These are phyloP conservation scores for Drosophila paramelanica DNA, from an alignment of 2,888 invertebrate genomes.

Conservation along the genomic window DNA sequence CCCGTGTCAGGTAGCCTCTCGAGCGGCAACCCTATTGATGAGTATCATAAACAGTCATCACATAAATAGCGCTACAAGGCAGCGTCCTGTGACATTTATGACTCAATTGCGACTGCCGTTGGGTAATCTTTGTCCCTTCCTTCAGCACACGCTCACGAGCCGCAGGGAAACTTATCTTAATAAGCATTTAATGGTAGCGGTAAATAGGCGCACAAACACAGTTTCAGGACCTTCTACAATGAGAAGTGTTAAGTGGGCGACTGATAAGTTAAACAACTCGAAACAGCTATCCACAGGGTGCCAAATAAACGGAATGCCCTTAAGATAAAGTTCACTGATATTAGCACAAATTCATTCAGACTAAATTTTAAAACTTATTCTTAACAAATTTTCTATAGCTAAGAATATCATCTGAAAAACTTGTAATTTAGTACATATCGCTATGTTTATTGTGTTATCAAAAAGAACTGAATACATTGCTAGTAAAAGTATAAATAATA, in stretches of 20 bases:
- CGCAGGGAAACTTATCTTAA: slow-evolving; percentile 69
- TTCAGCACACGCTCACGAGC: slow-evolving; percentile 42
- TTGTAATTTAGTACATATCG: slow-evolving; percentile 22
- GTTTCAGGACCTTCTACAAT: background rate
- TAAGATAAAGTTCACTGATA: background rate
- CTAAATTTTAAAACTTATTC: too few relatives aligned
- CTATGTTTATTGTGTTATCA: slow-evolving; percentile 51
- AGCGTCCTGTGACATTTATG: slow-evolving; percentile 77
- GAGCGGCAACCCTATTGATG: slow-evolving; percentile 33
- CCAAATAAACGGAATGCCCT: slow-evolving; percentile 2
- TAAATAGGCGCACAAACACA: slow-evolving; percentile 61
- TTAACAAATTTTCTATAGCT: too few relatives aligned
- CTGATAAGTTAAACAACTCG: slow-evolving; percentile 30
- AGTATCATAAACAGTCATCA: slow-evolving; percentile 82
- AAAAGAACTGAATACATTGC: slow-evolving; percentile 43
- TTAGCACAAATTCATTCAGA: slow-evolving; percentile 6
- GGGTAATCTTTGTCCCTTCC: slow-evolving; percentile 54
- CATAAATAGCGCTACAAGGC: slow-evolving; percentile 70
- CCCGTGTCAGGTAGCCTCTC: slow-evolving; percentile 37
- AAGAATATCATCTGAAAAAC: background rate
- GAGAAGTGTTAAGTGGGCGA: slow-evolving; percentile 60
- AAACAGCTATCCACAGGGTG: slow-evolving; percentile 24
- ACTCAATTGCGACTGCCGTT: slow-evolving; percentile 68
- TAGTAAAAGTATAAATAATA: slow-evolving; percentile 29
- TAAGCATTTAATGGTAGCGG: slow-evolving; percentile 80